Evolutionary conservation across 2,113 vertebrate genomes (phyloP), one percentile per base, ranked within the genome.

Genomic region (Pomatostomus ruficeps): DNA sequence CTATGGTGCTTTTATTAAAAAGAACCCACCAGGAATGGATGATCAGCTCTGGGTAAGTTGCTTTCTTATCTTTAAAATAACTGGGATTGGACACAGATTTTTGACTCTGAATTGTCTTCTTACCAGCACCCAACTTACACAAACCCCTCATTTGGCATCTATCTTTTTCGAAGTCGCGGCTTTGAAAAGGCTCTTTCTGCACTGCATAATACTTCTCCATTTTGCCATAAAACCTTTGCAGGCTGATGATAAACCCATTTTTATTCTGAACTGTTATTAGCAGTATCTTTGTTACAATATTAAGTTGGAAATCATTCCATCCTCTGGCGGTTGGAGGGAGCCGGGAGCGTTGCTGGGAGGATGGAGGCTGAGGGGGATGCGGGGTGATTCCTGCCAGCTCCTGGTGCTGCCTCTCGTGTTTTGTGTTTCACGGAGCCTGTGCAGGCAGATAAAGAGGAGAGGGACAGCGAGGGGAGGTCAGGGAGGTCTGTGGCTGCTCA

Each of bases 1-100:
- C 95, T 99, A 99, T 76, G 99, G 99, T 97, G 99, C 99, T 97
- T 99, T 99, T 97, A 97, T 99, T 96, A 99, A 99, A 97, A 99
- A 99, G 97, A 99, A 99, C 93, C 99, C 99, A 42, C 99, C 99
- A 2, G 99, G 99, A 72, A 99, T 99, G 97, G 99, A 99, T 85
- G 99, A 99, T 97, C 99, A 99, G 93, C 98, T 99, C 12, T 99
- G 99, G 99, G 99, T 99, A 97, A 52, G 96, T 96, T 78, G 25
- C n/a, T 82, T 94, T 93, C 45, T 51, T 61, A 68, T 72, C 70
- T 65, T 67, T 67, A n/a, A 57, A 95, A 85, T 52, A 85, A 26
- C 21, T 90, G 43, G 31, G 9, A 6, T 95, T 91, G 65, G 11
- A 42, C 25, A 36, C 55, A 82, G 52, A 24, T 63, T 6, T 49